A percentile compares a stretch with the other conserved stretches of the same genome.
Conservation (phyloP, 1,140 invertebrate species). For the Heliconius hermathena region DNA sequence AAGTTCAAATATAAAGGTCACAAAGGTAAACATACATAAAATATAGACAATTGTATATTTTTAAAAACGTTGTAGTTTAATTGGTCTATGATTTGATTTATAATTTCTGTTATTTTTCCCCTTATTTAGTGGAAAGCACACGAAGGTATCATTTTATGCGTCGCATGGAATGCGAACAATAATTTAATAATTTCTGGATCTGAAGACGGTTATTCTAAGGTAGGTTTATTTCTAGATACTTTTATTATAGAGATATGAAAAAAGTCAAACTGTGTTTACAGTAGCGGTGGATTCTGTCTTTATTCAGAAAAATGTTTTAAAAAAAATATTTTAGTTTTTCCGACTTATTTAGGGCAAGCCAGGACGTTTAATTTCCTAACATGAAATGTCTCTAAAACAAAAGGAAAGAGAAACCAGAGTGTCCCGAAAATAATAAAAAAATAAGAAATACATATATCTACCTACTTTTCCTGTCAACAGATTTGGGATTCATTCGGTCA, state of each 20-base stretch:
- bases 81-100: neutral
- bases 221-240: conserved; percentile 47
- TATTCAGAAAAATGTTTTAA: too few species aligned
- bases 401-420: neutral
- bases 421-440: neutral
- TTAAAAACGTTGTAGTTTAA: neutral
- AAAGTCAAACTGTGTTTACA: too few species aligned
- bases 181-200: conserved; percentile 95
- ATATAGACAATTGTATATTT: neutral
- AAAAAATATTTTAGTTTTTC: too few species aligned
- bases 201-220: conserved; percentile 97
- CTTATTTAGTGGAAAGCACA: conserved; percentile 95
- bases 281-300: too few species aligned
- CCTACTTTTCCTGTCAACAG: conserved; percentile 33
- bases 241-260: too few species aligned
- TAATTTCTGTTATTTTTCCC: neutral
- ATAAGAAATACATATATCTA: neutral
- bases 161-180: conserved; percentile 94
- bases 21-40: conserved; percentile 83
- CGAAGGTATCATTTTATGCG: conserved; percentile 93
- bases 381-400: too few species aligned
- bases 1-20: conserved; percentile 93
- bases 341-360: too few species aligned
- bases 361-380: too few species aligned
- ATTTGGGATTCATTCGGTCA: conserved; percentile 95